Base-by-base conservation (phyloP, 92 coral and sea anemone genomes). In the Chrysogorgia sp. region DNA sequence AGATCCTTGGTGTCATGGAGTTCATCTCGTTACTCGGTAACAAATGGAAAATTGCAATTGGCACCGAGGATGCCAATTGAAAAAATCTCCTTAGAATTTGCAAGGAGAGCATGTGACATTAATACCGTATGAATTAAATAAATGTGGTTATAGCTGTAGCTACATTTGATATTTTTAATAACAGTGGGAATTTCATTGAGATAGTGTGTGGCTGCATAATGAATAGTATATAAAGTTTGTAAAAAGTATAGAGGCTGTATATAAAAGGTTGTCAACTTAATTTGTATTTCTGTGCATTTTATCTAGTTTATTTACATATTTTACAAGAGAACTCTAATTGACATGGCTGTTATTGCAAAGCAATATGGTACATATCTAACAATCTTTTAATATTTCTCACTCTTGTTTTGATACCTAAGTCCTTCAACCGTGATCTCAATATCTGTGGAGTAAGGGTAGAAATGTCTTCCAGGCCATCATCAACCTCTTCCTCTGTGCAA, bases 1-100 rank as follows among this genome's bases (percentile, higher is more conserved):
- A 88, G 74, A 50, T 63, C 92, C 26, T 30, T 64, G 0, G 74
- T 81, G 37, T 72, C 80, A 10, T 83, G 86, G 86, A 45, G 84
- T 12, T 32, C 83, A 1, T 61, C 31, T 0, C 66, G 67, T 1
- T 84, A 69, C 49, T 40, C 75, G 30, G 13, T 31, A 5, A 58
- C 3, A 5, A 50, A 67, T 37, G 88, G 88, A 3, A 75, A 62
- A 22, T 37, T 82, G 22, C 50, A 30, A 40, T 34, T 33, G n/a
- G 79, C 64, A 48, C 89, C 86, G 35, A 55, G 84, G 35, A 58
- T 71, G 50, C 84, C 86, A 24, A 43, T 85, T 52, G 82, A 85
- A 58, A 85, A 74, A 71, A 58, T 79, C 1, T 61, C 13, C 33
- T 21, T 78, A 49, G 43, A 59, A 28, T 43, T 84, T 62, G 24